A percentile compares a stretch with the other conserved stretches of the same genome.
Evolutionary conservation across 2,797 vertebrate species (phyloP).

Genomic region (Graptemys geographica): DNA sequence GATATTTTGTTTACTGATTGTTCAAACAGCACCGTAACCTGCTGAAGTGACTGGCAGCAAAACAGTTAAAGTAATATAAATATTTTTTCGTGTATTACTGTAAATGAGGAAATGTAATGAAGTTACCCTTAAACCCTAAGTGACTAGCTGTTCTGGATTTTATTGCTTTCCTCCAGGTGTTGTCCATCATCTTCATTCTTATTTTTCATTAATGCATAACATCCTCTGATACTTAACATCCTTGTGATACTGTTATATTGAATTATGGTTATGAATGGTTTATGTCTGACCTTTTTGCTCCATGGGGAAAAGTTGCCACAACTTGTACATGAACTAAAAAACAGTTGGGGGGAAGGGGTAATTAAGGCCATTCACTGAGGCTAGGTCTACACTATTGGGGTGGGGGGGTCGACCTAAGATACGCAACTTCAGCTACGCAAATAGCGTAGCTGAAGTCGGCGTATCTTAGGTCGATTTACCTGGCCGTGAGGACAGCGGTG

Average conservation of each 20-base stretch:
- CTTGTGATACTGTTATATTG: background rate
- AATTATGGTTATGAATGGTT: background rate
- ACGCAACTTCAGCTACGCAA: too few relatives aligned
- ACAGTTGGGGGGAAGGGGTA: background rate
- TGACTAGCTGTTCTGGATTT: rapidly evolving
- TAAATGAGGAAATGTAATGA: background rate
- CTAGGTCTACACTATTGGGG: too few relatives aligned
- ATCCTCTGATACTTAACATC: background rate
- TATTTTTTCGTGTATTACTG: background rate
- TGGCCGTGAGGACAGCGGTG: too few relatives aligned
- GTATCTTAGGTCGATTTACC: too few relatives aligned
- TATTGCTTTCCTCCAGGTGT: background rate
- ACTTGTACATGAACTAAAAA: background rate
- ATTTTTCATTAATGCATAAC: background rate
- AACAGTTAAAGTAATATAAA: background rate
- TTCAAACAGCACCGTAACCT: background rate
- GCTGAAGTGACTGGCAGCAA: background rate
- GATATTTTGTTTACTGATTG: background rate
- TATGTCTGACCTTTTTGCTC: too few relatives aligned
- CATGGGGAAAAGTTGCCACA: background rate
- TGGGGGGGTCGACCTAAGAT: too few relatives aligned
- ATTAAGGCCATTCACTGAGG: background rate
- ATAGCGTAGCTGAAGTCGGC: too few relatives aligned
- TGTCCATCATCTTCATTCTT: background rate
- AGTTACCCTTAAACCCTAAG: background rate